Evolutionary conservation across 2,888 invertebrate species (phyloP).

Genomic region (Orgyia antiqua): DNA sequence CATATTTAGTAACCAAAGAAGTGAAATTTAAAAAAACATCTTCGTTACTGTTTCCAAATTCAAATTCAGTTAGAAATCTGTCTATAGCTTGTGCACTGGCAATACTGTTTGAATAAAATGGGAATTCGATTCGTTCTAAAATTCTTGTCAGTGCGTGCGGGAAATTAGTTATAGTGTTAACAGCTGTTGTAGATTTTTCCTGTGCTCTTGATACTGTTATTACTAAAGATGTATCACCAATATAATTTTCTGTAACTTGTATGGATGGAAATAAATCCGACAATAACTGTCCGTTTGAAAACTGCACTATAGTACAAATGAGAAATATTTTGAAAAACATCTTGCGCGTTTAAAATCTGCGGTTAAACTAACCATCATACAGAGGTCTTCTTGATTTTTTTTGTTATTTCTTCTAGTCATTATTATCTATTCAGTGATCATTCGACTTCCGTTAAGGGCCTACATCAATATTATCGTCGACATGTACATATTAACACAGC

Average conservation of each 20-base stretch:
- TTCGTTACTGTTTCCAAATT: slow-evolving; percentile 26
- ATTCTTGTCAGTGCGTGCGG: background rate
- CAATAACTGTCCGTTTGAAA: background rate
- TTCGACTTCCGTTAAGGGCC: no score
- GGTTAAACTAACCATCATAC: no score
- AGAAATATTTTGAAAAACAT: background rate
- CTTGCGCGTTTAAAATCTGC: no score
- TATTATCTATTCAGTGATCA: no score
- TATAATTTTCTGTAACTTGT: background rate
- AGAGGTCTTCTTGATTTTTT: no score
- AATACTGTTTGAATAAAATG: background rate
- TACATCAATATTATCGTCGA: no score
- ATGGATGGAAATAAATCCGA: slow-evolving; percentile 1
- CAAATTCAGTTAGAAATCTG: background rate
- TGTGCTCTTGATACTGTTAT: background rate
- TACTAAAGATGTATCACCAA: background rate
- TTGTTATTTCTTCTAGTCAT: no score
- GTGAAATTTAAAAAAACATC: slow-evolving; percentile 37
- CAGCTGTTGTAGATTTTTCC: background rate
- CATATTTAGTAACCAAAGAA: slow-evolving; percentile 43
- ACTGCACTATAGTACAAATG: background rate
- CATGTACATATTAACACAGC: no score
- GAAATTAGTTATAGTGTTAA: background rate
- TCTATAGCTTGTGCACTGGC: background rate
- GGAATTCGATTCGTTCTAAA: slow-evolving; percentile 1